A percentile compares a stretch with the other conserved stretches of the same genome.
phyloP scores from a whole-genome alignment of 2,113 vertebrate genomes.

The Scomber colias region DNA sequence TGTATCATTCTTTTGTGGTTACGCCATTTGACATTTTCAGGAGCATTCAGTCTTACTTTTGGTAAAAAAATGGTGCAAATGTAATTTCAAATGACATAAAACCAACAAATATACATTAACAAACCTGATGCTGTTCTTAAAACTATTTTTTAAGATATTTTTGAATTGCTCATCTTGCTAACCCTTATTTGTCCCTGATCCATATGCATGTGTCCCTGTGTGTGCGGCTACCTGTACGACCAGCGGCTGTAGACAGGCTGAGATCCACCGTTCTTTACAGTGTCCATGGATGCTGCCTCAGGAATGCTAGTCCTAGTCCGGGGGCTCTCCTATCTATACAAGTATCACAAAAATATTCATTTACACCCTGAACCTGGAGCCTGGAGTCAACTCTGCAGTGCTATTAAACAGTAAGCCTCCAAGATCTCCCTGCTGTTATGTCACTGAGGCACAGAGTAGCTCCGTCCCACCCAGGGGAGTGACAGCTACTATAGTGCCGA shows the following conservation, averaged over 20 bases:
- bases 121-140: too few relatives aligned
- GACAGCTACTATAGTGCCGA: slow-evolving; percentile 53
- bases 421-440: slow-evolving; percentile 48
- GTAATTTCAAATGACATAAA: too few relatives aligned
- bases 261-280: slow-evolving; percentile 69
- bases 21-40: too few relatives aligned
- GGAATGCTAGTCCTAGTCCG: slow-evolving; percentile 60
- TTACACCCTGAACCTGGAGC: neutral
- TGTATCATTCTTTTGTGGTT: too few relatives aligned
- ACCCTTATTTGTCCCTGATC: too few relatives aligned
- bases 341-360: slow-evolving; percentile 20
- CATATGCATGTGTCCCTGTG: neutral
- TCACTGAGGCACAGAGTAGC: slow-evolving; percentile 58
- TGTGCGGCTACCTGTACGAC: slow-evolving; percentile 83
- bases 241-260: slow-evolving; percentile 84
- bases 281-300: slow-evolving; percentile 75
- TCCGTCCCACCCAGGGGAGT: slow-evolving; percentile 69
- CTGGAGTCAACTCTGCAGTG: neutral
- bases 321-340: slow-evolving; percentile 13
- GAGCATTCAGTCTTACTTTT: too few relatives aligned
- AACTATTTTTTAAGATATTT: too few relatives aligned
- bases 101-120: too few relatives aligned
- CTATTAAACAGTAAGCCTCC: slow-evolving; percentile 20
- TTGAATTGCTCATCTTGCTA: too few relatives aligned
- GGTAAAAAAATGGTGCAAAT: too few relatives aligned